phyloP scores from a whole-genome alignment of 2,888 invertebrate species.

The Himalopsyche kuldschensis region DNA sequence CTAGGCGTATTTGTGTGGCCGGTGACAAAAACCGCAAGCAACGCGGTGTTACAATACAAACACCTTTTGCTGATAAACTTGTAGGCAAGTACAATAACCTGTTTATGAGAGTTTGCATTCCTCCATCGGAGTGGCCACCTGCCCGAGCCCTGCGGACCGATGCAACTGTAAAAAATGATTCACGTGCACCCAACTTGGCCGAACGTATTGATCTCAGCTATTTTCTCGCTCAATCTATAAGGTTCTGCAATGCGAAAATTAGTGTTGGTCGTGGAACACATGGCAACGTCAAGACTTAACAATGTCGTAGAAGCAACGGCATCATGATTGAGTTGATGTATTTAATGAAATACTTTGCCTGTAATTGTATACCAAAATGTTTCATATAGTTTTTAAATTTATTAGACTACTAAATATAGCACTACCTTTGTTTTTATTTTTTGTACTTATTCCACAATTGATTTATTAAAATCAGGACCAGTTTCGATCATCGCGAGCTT shows the following conservation, averaged over 20 bases:
- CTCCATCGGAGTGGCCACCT: conserved; percentile 14
- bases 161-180: conserved; percentile 22
- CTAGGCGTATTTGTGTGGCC: conserved; percentile 9
- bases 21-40: conserved; percentile 19
- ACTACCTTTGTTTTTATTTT: no score
- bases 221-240: background rate
- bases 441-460: no score
- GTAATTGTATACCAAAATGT: no score
- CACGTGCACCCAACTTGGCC: background rate
- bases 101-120: conserved; percentile 31
- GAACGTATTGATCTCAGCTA: background rate
- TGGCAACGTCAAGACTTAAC: no score
- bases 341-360: no score
- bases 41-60: conserved; percentile 17
- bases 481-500: no score
- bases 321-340: no score
- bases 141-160: conserved; percentile 14
- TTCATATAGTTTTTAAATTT: no score
- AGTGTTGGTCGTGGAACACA: background rate
- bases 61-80: conserved; percentile 29
- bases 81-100: conserved; percentile 34
- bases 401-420: no score
- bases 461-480: no score
- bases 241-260: background rate
- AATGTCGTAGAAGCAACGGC: no score